Percentiles rank a stretch among this genome's conserved stretches.
Conservation (phyloP, 2,113 vertebrate genomes). For the Protomyctophum bolini region DNA sequence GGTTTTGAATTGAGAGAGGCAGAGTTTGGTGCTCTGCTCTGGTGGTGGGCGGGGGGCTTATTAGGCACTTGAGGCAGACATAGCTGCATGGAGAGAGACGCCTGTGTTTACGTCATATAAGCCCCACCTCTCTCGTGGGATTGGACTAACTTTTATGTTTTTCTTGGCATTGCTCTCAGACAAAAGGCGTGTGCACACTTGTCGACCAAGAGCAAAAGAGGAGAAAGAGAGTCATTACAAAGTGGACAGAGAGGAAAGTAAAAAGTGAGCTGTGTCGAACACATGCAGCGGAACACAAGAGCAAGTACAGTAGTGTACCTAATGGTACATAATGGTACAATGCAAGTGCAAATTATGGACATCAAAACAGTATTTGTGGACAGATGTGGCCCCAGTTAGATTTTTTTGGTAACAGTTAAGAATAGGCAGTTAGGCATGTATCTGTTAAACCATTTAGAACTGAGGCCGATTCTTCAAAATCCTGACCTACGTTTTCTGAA, state of each 20-base stretch:
- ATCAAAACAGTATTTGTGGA: too few species aligned
- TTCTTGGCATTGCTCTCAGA: slow-evolving; percentile 64
- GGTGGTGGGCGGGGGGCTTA: slow-evolving; percentile 55
- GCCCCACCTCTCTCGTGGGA: slow-evolving; percentile 26
- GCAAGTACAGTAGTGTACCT: too few species aligned
- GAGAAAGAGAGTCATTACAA: background rate
- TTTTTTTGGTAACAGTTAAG: background rate
- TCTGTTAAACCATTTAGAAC: background rate
- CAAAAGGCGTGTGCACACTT: slow-evolving; percentile 65
- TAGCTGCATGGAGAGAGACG: slow-evolving; percentile 54
- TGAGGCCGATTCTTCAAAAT: too few species aligned
- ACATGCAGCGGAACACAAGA: too few species aligned
- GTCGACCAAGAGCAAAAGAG: slow-evolving; percentile 23
- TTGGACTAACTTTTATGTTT: slow-evolving; percentile 63
- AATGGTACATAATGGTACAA: too few species aligned
- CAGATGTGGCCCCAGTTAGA: background rate
- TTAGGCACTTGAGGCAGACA: slow-evolving; percentile 62
- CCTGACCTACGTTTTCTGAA: too few species aligned
- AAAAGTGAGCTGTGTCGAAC: too few species aligned
- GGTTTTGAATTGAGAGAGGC: slow-evolving; percentile 46
- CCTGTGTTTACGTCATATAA: slow-evolving; percentile 28
- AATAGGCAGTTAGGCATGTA: background rate
- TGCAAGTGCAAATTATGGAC: too few species aligned
- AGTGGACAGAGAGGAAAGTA: too few species aligned
- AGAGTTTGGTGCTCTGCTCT: slow-evolving; percentile 54